Percentiles rank a stretch among this genome's conserved stretches.
Conservation (phyloP, 2,888 invertebrate species). For the Thymelicus sylvestris region DNA sequence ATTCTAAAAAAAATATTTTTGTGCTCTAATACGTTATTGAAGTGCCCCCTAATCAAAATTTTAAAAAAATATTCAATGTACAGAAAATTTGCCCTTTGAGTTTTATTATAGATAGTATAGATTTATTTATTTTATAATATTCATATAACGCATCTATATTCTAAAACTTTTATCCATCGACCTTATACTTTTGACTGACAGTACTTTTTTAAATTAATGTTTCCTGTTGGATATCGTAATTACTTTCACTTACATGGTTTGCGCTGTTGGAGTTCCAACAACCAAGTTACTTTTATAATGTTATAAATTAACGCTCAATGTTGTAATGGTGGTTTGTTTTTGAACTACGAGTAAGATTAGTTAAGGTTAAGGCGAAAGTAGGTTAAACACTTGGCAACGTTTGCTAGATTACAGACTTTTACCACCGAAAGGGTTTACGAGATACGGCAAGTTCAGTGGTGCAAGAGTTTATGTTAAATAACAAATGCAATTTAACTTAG, state of each 20-base stretch:
- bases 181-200: no score
- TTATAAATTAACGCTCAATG: conserved; percentile 12
- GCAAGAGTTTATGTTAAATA: conserved; percentile 11
- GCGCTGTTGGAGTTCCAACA: not conserved
- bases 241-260: not conserved
- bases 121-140: no score
- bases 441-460: conserved; percentile 4
- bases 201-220: no score
- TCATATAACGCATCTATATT: no score
- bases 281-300: not conserved
- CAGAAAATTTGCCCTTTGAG: no score
- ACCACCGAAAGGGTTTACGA: conserved; percentile 19
- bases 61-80: no score
- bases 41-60: no score
- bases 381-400: conserved; percentile 23
- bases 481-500: conserved; percentile 7
- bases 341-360: conserved; percentile 23
- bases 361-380: conserved; percentile 19
- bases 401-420: conserved; percentile 16
- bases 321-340: conserved; percentile 17
- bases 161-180: no score
- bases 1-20: no score
- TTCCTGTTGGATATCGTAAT: no score
- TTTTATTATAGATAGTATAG: no score
- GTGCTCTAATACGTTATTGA: no score